Percentiles rank a stretch among this genome's conserved stretches.
Conservation (phyloP, 2,797 vertebrate species). For the Hapalemur alaotrensis region DNA sequence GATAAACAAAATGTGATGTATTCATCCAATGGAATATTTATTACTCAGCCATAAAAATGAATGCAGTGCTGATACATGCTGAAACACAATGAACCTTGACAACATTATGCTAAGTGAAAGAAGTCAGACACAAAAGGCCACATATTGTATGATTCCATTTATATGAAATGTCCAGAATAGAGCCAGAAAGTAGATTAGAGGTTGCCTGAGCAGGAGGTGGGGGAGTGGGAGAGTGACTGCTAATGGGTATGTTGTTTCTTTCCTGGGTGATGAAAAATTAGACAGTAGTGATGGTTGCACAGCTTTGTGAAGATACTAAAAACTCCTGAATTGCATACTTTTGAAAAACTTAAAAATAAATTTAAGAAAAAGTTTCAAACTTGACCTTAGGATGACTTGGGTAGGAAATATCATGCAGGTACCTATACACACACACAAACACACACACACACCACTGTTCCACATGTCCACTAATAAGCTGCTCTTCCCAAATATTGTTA, state of each 20-base stretch:
- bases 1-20: neutral
- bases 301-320: neutral
- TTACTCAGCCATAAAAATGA: neutral
- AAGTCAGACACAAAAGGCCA: neutral
- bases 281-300: too few species aligned
- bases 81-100: neutral
- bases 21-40: neutral
- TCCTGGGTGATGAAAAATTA: neutral
- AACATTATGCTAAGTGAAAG: neutral
- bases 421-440: rapidly evolving
- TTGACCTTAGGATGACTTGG: neutral
- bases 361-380: neutral
- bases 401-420: neutral
- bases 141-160: neutral
- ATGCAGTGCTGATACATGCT: neutral
- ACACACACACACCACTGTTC: neutral
- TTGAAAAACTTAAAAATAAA: neutral
- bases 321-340: neutral
- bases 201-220: neutral
- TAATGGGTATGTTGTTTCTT: neutral
- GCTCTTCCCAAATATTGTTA: neutral
- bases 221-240: neutral
- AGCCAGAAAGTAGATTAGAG: neutral
- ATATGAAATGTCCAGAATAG: neutral
- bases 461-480: neutral